Percentiles rank a stretch among this genome's conserved stretches.
Evolutionary conservation across 2,888 invertebrate species (phyloP).

Genomic region (Emesis castigata): DNA sequence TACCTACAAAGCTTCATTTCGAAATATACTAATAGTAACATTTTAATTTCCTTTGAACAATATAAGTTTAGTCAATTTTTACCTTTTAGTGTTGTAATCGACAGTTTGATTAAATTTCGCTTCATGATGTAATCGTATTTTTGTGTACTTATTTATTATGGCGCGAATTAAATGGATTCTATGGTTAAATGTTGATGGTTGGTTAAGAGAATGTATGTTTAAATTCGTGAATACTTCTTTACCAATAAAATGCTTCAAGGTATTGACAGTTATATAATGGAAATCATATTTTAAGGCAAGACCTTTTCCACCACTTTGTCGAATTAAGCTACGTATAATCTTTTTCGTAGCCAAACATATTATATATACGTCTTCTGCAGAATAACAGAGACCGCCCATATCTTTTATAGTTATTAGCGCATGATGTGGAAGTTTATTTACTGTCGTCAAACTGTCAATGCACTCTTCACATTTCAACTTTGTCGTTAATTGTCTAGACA

Average conservation of each 20-base stretch:
- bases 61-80: constrained; percentile 7
- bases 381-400: constrained; percentile 6
- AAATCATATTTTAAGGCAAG: background rate
- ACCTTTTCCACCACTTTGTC: background rate
- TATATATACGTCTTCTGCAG: background rate
- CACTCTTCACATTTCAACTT: background rate
- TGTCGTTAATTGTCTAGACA: background rate
- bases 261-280: background rate
- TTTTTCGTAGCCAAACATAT: background rate
- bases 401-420: background rate
- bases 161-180: constrained; percentile 1
- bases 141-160: background rate
- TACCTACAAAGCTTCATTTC: no score
- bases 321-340: background rate
- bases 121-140: constrained; percentile 1
- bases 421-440: background rate
- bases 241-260: background rate
- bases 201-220: background rate
- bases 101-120: background rate
- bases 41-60: constrained; percentile 2
- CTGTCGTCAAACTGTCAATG: background rate
- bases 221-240: background rate
- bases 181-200: background rate
- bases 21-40: no score
- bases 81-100: background rate